A percentile compares a stretch with the other conserved stretches of the same genome.
These are phyloP conservation scores for Monomorium pharaonis DNA, from an alignment of 1,140 invertebrate species.

Conservation along the genomic window DNA sequence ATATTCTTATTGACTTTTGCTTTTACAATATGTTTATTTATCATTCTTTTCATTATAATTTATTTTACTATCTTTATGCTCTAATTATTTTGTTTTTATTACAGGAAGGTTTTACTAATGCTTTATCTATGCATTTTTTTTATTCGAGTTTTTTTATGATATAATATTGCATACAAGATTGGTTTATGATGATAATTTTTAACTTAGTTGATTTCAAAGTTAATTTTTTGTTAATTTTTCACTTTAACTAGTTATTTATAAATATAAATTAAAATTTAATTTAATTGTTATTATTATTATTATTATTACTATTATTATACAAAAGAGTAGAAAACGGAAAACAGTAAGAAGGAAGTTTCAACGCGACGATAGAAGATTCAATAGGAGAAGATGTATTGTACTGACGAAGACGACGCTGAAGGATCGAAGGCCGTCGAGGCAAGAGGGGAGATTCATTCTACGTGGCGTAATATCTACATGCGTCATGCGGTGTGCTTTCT, in stretches of 20 bases:
- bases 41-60: not conserved
- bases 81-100: not conserved
- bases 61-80: not conserved
- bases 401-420: not conserved
- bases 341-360: conserved; percentile 15
- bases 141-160: not conserved
- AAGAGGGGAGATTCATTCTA: conserved; percentile 63
- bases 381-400: conserved; percentile 18
- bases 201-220: too few species aligned
- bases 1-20: not conserved
- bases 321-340: not conserved
- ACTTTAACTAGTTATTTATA: too few species aligned
- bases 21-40: not conserved
- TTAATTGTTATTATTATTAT: too few species aligned
- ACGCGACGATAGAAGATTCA: not conserved
- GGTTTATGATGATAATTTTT: too few species aligned
- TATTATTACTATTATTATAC: not conserved
- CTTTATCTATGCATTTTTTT: not conserved
- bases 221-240: too few species aligned
- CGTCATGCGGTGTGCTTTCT: conserved; percentile 82
- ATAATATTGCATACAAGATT: too few species aligned
- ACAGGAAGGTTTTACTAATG: not conserved
- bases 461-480: conserved; percentile 76
- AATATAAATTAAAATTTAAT: too few species aligned
- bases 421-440: conserved; percentile 62